A percentile compares a stretch with the other conserved stretches of the same genome.
phyloP scores from a whole-genome alignment of 2,888 invertebrate genomes.

The Pachycephus smyrnensis region DNA sequence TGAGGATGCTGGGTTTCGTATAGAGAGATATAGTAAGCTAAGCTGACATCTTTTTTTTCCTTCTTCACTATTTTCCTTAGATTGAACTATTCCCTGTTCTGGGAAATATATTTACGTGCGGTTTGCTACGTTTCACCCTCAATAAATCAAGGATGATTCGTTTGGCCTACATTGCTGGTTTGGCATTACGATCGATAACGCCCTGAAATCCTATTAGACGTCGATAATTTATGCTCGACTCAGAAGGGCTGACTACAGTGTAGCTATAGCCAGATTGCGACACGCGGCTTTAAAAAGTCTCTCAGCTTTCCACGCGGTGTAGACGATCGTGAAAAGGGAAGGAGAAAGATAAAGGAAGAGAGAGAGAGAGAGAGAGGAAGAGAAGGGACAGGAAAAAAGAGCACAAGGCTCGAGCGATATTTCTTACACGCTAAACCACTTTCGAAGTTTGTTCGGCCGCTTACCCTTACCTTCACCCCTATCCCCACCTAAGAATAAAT shows the following conservation, averaged over 20 bases:
- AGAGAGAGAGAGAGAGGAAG: conserved; percentile 12
- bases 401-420: conserved; percentile 27
- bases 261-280: neutral
- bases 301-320: neutral
- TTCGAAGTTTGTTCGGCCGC: conserved; percentile 30
- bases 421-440: conserved; percentile 28
- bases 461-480: neutral
- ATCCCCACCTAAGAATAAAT: conserved; percentile 30
- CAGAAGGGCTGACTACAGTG: neutral
- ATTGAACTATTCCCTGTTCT: neutral
- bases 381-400: conserved; percentile 11
- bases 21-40: neutral
- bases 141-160: conserved; percentile 2
- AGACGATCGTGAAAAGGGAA: conserved; percentile 6
- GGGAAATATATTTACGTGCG: neutral
- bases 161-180: neutral
- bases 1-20: neutral
- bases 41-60: neutral
- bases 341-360: conserved; percentile 15
- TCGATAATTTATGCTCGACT: conserved; percentile 3
- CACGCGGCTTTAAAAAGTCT: neutral
- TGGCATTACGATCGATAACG: neutral
- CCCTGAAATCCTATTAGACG: conserved; percentile 1
- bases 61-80: neutral
- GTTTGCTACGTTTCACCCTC: neutral